Evolutionary conservation across 2,797 vertebrate species (phyloP).

Genomic region (Hylomyscus alleni): DNA sequence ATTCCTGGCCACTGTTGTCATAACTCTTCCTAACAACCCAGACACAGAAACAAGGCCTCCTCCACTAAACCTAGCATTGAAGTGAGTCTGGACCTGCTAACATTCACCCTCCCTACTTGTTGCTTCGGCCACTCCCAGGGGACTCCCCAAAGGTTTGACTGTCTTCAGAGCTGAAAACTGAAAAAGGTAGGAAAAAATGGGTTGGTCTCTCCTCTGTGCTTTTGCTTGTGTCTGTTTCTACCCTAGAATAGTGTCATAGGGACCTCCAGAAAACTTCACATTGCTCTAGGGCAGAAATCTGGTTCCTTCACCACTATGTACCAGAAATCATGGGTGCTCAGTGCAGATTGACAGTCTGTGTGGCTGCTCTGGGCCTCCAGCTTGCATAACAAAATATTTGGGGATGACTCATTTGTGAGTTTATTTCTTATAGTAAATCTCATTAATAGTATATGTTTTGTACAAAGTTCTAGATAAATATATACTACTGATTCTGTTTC

Average conservation of each 20-base stretch:
- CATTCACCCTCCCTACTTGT: background rate
- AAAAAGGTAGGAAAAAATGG: background rate
- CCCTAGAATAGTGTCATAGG: background rate
- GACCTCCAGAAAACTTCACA: background rate
- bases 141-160: background rate
- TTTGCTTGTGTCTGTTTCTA: conserved; percentile 7
- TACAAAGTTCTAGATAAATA: background rate
- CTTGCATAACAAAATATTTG: background rate
- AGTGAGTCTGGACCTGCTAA: background rate
- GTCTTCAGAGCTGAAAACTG: background rate
- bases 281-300: background rate
- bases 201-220: background rate
- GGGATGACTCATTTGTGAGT: background rate
- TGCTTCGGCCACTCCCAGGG: background rate
- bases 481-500: conserved; percentile 6
- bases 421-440: background rate
- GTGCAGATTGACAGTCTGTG: background rate
- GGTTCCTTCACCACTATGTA: background rate
- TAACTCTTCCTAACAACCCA: background rate
- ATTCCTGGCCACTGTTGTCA: background rate
- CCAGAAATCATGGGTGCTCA: background rate
- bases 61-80: background rate
- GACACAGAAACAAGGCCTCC: background rate
- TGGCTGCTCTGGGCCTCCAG: background rate
- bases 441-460: background rate